Base-by-base conservation (phyloP, 2,797 vertebrate genomes). In the Mormyrops boulengeri region DNA sequence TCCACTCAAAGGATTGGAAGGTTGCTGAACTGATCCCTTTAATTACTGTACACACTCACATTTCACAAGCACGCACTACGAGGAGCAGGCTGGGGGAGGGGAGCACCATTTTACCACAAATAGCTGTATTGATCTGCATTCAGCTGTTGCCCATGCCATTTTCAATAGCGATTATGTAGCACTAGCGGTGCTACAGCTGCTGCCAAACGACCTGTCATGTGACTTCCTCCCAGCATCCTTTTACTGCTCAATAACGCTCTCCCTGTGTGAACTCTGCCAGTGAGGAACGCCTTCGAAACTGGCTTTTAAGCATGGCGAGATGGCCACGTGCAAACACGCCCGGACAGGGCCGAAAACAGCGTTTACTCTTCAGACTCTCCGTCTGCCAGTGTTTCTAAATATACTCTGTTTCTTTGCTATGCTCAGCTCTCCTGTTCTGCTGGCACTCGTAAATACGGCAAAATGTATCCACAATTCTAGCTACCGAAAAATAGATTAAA, bases 1-100 rank as follows among this genome's bases (percentile, higher is more conserved):
- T 92, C 91, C 89, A 91, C 92, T 94, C 92, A 57, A 89, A 94
- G 94, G 93, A 95, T 93, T 94, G 62, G 38, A 94, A 94, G 93
- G 92, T 8, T 50, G 47, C 44, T 44, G n/a, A 22, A n/a, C 73
- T 84, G 73, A 55, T 89, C 14, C 19, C 77, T 60, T 55, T 89
- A 82, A 57, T 89, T 89, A 82, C 22, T 41, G 53, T 9, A 53
- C 26, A 52, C 52, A 57, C 85, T 50, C 50, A 22, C n/a, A 19
- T 14, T 22, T 17, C n/a, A 52, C 49, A 38, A 14, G 34, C 6
- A 57, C 7, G 9, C 88, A 82, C 57, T 19, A 82, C 22, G 19
- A 22, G 44, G 22, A 55, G 12, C 11, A 52, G 44, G 9, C 11
- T 30, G 69, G n/a, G 50, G 66, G 69, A 80, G 66, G 66, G 69